Base-by-base conservation (phyloP, 2,113 vertebrate genomes). In the Ctenomys sociabilis region DNA sequence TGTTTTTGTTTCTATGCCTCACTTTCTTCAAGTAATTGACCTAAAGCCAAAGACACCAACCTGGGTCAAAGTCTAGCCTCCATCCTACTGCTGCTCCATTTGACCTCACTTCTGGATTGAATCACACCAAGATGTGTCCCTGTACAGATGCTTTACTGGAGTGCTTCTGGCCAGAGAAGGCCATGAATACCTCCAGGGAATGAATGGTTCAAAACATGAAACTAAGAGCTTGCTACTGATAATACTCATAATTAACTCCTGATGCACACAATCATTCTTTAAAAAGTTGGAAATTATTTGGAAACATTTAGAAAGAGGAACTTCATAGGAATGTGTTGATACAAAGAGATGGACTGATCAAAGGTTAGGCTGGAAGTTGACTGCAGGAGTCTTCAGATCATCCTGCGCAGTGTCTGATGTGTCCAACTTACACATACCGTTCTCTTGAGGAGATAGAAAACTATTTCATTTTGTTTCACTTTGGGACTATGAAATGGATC, bases 221-320 rank as follows among this genome's bases (percentile, higher is more conserved):
- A 78, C 10, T 70, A 86, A 81, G 43, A 94, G 0, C 3, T 45
- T 5, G 16, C 75, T 90, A 37, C 0, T 77, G 19, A 80, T 63
- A 72, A 57, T 68, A n/a, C 3, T 92, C 30, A 13, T 52, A 37
- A 64, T 80, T 37, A 90, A 75, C 28, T 72, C 94, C 12, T 90
- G 32, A 64, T 3, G 81, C 0, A 0, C 12, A 40, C 82, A 45
- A 14, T 43, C 10, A 21, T 63, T 95, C 32, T 81, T 90, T 81
- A 80, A 82, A 96, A 80, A 14, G 32, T 40, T 77, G 12, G 28
- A 94, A 43, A 13, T 54, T 90, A 61, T 95, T 94, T 63, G n/a
- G 61, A 94, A 78, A 77, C 21, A 61, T 91, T 87, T 72, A 94
- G 86, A 80, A 90, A 45, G n/a, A 37, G 64, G 5, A 54, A n/a